A percentile compares a stretch with the other conserved stretches of the same genome.
phyloP scores from a whole-genome alignment of 2,113 vertebrate genomes.

The Lampris megalopsis region DNA sequence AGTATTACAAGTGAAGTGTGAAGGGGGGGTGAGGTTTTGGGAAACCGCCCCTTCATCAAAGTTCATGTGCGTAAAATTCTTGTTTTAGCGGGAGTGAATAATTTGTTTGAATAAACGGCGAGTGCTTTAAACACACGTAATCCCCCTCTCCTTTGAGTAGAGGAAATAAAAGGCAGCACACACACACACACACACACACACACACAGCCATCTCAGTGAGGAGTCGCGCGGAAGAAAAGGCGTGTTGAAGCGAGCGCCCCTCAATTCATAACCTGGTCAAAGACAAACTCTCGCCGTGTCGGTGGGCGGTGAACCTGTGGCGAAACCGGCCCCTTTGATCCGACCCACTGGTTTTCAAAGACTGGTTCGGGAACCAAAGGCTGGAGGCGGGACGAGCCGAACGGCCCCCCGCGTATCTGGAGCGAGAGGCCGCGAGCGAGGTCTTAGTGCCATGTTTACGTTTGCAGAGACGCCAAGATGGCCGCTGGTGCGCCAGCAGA shows the following conservation, averaged over 20 bases:
- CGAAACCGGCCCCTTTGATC: conserved; percentile 53
- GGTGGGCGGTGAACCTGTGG: conserved; percentile 57
- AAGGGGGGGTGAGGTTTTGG: conserved; percentile 12
- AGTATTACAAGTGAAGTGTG: conserved; percentile 29
- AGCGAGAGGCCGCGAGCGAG: neutral
- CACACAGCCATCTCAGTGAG: neutral
- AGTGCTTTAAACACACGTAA: conserved; percentile 65
- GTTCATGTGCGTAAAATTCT: conserved; percentile 75
- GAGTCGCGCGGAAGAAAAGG: conserved; percentile 59
- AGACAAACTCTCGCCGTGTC: conserved; percentile 53
- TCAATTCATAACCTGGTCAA: conserved; percentile 59
- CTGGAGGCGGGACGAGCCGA: conserved; percentile 2
- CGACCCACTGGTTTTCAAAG: conserved; percentile 50
- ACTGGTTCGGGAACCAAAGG: conserved; percentile 17
- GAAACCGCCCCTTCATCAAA: conserved; percentile 56
- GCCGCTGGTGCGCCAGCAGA: too few species aligned
- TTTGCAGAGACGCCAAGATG: too few species aligned
- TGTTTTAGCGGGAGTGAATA: conserved; percentile 66
- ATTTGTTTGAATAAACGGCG: conserved; percentile 79
- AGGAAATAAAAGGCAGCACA: conserved; percentile 64
- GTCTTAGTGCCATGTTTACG: neutral
- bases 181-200: conserved; percentile 4
- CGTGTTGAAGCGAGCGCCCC: conserved; percentile 60
- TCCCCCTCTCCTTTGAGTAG: conserved; percentile 62
- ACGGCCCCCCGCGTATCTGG: neutral